These are phyloP conservation scores for Pachyuromys duprasi DNA, from an alignment of 2,797 vertebrate genomes.

Conservation along the genomic window DNA sequence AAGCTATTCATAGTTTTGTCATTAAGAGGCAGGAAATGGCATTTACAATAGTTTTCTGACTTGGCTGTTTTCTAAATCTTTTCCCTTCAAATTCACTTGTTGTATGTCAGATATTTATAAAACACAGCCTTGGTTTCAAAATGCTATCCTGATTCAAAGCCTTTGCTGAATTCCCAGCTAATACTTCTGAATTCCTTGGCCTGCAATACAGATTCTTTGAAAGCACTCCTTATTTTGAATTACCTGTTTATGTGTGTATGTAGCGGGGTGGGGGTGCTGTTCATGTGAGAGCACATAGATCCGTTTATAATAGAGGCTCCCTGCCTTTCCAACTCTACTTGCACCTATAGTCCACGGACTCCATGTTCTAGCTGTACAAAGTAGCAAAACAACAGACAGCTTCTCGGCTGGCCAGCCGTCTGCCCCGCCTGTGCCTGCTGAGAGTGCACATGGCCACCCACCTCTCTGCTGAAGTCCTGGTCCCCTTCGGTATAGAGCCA, in stretches of 20 bases:
- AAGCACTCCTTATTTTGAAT: not conserved
- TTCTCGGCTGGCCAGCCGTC: not conserved
- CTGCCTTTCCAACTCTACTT: not conserved
- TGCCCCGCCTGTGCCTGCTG: not conserved
- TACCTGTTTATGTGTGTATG: not conserved
- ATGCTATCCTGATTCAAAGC: conserved; percentile 10
- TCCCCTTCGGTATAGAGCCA: not conserved
- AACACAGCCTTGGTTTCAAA: conserved; percentile 57
- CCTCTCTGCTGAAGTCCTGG: not conserved
- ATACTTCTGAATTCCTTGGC: not conserved
- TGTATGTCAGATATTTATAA: conserved; percentile 39
- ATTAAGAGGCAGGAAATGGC: not conserved
- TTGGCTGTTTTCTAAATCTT: not conserved
- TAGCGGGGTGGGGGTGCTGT: too few relatives aligned
- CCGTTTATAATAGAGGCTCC: not conserved
- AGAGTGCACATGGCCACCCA: not conserved
- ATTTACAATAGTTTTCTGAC: conserved; percentile 8
- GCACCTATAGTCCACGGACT: not conserved
- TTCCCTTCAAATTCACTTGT: not conserved
- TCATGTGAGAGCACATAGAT: not conserved
- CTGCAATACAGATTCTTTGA: not conserved
- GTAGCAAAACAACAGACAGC: not conserved
- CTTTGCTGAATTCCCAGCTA: not conserved
- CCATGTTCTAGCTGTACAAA: not conserved
- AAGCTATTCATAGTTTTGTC: conserved; percentile 9